Percentiles rank a stretch among this genome's conserved stretches.
Evolutionary conservation across 2,797 vertebrate species (phyloP).

Genomic region (Brachymystax lenok): DNA sequence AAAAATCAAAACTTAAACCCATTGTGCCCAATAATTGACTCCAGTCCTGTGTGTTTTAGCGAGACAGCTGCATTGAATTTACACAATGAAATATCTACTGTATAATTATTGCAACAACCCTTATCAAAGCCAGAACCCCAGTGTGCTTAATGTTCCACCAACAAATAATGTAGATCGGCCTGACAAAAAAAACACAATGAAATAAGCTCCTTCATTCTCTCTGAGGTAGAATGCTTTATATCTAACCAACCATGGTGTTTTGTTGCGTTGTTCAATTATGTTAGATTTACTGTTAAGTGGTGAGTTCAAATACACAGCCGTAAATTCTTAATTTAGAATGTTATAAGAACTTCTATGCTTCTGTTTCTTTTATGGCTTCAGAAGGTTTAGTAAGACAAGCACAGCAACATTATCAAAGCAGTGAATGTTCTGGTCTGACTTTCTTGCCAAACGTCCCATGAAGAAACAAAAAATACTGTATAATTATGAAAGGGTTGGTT

Average conservation of each 20-base stretch:
- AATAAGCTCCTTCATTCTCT: constrained; percentile 46
- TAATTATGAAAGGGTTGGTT: constrained; percentile 19
- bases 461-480: constrained; percentile 40
- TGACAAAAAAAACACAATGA: constrained; percentile 58
- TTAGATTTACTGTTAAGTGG: constrained; percentile 66
- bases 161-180: constrained; percentile 53
- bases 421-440: constrained; percentile 45
- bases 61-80: constrained; percentile 58
- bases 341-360: constrained; percentile 35
- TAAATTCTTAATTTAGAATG: constrained; percentile 60
- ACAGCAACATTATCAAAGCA: constrained; percentile 56
- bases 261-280: constrained; percentile 44
- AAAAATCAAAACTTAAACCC: constrained; percentile 61
- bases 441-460: constrained; percentile 45
- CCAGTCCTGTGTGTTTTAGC: constrained; percentile 37
- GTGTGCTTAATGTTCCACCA: constrained; percentile 40
- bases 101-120: constrained; percentile 47
- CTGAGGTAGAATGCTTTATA: constrained; percentile 47
- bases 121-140: constrained; percentile 48
- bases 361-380: constrained; percentile 46
- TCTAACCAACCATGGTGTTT: constrained; percentile 37
- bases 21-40: constrained; percentile 58
- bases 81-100: constrained; percentile 49
- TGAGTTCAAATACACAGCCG: constrained; percentile 62
- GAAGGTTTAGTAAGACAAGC: constrained; percentile 61